Percentiles rank a stretch among this genome's conserved stretches.
These are phyloP conservation scores for Calosoma granatense DNA, from an alignment of 1,140 invertebrate genomes.

Conservation along the genomic window DNA sequence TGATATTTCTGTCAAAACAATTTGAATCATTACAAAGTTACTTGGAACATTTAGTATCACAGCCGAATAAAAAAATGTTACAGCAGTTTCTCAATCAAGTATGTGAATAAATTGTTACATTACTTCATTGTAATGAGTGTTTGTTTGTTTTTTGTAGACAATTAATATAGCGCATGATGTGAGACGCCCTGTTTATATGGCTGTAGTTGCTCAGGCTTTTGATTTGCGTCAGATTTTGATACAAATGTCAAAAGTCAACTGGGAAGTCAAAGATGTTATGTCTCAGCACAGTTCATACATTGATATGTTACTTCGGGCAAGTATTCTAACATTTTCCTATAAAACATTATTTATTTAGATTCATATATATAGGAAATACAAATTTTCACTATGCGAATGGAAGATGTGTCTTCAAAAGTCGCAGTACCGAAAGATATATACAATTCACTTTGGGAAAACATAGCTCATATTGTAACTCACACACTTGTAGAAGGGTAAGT, in stretches of 20 bases:
- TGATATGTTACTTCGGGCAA: constrained; percentile 55
- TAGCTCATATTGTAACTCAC: constrained; percentile 71
- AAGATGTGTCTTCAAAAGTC: constrained; percentile 54
- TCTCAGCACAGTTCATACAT: constrained; percentile 90
- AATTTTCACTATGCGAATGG: constrained; percentile 64
- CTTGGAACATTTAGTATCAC: constrained; percentile 60
- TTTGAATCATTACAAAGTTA: constrained; percentile 74
- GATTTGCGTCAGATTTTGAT: constrained; percentile 67
- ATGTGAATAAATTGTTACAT: constrained; percentile 18
- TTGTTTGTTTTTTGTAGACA: constrained; percentile 42
- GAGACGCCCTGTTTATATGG: constrained; percentile 74
- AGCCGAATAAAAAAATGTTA: constrained; percentile 51
- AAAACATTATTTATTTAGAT: too few species aligned
- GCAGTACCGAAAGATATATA: constrained; percentile 60
- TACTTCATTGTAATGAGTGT: not conserved
- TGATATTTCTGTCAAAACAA: constrained; percentile 81
- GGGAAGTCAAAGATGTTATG: constrained; percentile 93
- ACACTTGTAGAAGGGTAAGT: constrained; percentile 85
- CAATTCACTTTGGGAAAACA: constrained; percentile 73
- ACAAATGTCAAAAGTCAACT: constrained; percentile 86
- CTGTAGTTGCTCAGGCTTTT: constrained; percentile 67
- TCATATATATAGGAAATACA: constrained; percentile 70
- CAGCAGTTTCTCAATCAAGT: constrained; percentile 64
- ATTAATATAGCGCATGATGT: constrained; percentile 60
- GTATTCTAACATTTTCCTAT: too few species aligned